phyloP scores from a whole-genome alignment of 2,797 vertebrate species.

The Enteromius mattozi region DNA sequence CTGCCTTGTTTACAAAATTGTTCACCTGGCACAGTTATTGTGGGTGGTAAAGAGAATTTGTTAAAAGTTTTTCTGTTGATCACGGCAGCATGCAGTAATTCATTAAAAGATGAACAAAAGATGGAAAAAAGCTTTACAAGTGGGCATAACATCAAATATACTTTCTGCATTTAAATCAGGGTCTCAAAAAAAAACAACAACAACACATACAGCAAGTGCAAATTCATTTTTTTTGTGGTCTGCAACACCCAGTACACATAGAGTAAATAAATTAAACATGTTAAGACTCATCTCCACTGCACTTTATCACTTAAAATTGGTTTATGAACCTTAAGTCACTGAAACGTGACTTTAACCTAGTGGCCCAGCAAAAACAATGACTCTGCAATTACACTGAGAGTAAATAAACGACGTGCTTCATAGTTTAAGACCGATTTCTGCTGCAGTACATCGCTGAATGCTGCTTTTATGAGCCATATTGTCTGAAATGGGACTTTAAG shows the following conservation, averaged over 20 bases:
- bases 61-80: neutral
- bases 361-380: conserved; percentile 27
- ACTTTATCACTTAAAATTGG: neutral
- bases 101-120: neutral
- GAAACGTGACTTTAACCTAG: conserved; percentile 38
- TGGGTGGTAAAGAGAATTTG: neutral
- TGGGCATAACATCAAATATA: neutral
- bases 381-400: conserved; percentile 16
- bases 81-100: neutral
- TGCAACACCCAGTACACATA: neutral
- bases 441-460: neutral
- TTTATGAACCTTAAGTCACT: neutral
- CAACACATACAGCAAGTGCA: neutral
- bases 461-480: conserved; percentile 37
- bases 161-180: conserved; percentile 2
- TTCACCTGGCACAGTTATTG: neutral
- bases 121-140: neutral
- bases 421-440: conserved; percentile 26
- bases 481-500: conserved; percentile 46
- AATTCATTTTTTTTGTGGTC: neutral
- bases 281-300: conserved; percentile 1
- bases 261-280: conserved; percentile 23
- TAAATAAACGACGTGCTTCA: conserved; percentile 21
- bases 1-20: neutral
- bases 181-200: neutral